A percentile compares a stretch with the other conserved stretches of the same genome.
Conservation (phyloP, 2,888 invertebrate genomes). For the Diploptera punctata region DNA sequence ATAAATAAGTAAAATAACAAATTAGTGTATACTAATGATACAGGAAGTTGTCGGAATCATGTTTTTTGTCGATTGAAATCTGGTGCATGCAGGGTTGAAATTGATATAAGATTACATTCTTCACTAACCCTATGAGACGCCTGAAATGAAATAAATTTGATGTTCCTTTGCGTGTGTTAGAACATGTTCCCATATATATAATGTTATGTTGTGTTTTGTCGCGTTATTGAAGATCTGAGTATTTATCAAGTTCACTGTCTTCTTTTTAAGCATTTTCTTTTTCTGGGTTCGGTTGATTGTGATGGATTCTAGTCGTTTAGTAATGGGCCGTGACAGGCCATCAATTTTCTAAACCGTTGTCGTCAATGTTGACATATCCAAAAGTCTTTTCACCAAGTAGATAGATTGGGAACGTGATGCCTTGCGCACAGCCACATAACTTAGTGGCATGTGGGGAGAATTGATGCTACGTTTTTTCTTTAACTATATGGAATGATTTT, state of each 20-base stretch:
- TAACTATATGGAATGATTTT: conserved; percentile 10
- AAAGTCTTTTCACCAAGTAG: background rate
- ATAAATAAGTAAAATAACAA: too few relatives aligned
- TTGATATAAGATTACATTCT: too few relatives aligned
- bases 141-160: too few relatives aligned
- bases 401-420: conserved; percentile 11
- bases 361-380: conserved; percentile 14
- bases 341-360: conserved; percentile 19
- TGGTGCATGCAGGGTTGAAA: too few relatives aligned
- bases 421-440: background rate
- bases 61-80: too few relatives aligned
- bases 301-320: conserved; percentile 6
- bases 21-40: too few relatives aligned
- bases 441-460: background rate
- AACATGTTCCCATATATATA: too few relatives aligned
- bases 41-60: too few relatives aligned
- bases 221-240: background rate
- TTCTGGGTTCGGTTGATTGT: background rate
- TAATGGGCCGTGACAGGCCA: conserved; percentile 12
- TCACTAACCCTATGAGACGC: too few relatives aligned
- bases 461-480: background rate
- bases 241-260: background rate
- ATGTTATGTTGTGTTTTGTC: too few relatives aligned
- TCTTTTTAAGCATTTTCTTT: background rate
- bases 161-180: too few relatives aligned